Conservation (phyloP, 2,888 invertebrate genomes). For the Herminia tarsipennalis region DNA sequence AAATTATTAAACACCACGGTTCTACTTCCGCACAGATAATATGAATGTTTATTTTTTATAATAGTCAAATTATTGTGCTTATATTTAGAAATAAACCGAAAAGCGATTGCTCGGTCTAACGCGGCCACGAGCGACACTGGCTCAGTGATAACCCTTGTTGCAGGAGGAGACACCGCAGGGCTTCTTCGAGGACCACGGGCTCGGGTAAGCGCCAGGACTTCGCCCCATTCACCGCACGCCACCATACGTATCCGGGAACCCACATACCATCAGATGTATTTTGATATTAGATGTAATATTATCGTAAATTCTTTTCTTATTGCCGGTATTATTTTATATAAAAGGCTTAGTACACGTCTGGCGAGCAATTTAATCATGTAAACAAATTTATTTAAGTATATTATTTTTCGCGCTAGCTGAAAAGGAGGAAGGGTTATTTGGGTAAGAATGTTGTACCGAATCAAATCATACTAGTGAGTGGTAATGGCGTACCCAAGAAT, state of each 20-base stretch:
- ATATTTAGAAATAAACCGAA: slow-evolving; percentile 54
- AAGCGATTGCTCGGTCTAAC: slow-evolving; percentile 79
- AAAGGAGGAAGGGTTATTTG: too few relatives aligned
- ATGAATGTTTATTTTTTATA: not conserved
- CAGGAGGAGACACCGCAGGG: slow-evolving; percentile 99
- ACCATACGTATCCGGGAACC: slow-evolving; percentile 36
- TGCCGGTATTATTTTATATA: slow-evolving; percentile 15
- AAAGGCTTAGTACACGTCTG: slow-evolving; percentile 1
- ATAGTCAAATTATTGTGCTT: too few relatives aligned
- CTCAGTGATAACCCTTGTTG: slow-evolving; percentile 88
- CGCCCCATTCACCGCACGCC: slow-evolving; percentile 17
- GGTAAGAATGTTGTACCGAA: too few relatives aligned
- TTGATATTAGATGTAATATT: slow-evolving; percentile 36
- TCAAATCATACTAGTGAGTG: too few relatives aligned
- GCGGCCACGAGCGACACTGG: slow-evolving; percentile 81
- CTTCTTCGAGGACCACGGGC: slow-evolving; percentile 99
- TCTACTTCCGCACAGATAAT: too few relatives aligned
- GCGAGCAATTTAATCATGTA: not conserved
- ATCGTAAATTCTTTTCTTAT: slow-evolving; percentile 23
- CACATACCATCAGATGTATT: slow-evolving; percentile 24
- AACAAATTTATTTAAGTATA: too few relatives aligned
- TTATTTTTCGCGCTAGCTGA: too few relatives aligned
- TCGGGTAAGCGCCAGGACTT: slow-evolving; percentile 88
- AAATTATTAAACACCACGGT: too few relatives aligned
- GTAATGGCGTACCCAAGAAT: too few relatives aligned